Percentiles rank a stretch among this genome's conserved stretches.
phyloP scores from a whole-genome alignment of 2,113 vertebrate species.

The Chroicocephalus ridibundus region DNA sequence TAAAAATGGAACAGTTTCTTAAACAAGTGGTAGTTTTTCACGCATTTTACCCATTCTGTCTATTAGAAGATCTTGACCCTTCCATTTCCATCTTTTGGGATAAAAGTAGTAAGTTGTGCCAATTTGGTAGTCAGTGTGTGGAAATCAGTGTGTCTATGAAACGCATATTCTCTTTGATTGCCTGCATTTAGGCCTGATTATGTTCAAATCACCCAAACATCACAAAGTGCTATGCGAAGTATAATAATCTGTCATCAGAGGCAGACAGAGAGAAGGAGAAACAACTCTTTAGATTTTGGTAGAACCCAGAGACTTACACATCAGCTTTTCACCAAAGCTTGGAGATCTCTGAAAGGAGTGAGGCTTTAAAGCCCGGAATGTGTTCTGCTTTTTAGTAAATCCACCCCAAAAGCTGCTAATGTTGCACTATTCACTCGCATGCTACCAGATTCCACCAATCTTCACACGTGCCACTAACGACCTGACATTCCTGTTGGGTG shows the following conservation, averaged over 20 bases:
- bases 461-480: not conserved
- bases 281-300: not conserved
- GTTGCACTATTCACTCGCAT: not conserved
- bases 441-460: not conserved
- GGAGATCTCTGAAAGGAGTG: not conserved
- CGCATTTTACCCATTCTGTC: slow-evolving; percentile 55
- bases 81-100: slow-evolving; percentile 60
- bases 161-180: slow-evolving; percentile 75
- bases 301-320: not conserved
- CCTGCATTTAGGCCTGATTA: slow-evolving; percentile 70
- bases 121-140: slow-evolving; percentile 61
- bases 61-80: slow-evolving; percentile 77
- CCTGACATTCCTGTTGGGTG: not conserved
- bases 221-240: not conserved
- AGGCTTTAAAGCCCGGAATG: not conserved
- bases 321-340: not conserved
- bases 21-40: slow-evolving; percentile 26
- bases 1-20: slow-evolving; percentile 44
- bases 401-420: not conserved
- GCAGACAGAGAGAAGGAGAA: slow-evolving; percentile 9
- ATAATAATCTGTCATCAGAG: slow-evolving; percentile 24
- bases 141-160: slow-evolving; percentile 43
- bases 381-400: not conserved
- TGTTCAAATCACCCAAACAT: slow-evolving; percentile 71
- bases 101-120: slow-evolving; percentile 62